These are phyloP conservation scores for Adrianichthys oophorus DNA, from an alignment of 2,797 vertebrate genomes.

Conservation along the genomic window DNA sequence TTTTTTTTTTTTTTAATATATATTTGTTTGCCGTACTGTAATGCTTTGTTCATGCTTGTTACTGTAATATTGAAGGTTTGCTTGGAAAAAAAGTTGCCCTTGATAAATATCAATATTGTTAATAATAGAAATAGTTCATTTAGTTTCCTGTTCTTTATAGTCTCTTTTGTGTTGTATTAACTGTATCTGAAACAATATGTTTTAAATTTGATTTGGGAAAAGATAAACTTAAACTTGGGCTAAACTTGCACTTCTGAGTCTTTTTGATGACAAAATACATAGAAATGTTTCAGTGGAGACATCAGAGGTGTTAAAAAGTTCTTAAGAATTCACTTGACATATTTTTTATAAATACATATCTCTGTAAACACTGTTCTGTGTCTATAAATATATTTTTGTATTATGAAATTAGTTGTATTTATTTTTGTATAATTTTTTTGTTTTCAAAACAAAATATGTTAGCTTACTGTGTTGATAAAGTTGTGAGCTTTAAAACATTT, in stretches of 20 bases:
- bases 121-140: conserved; percentile 39
- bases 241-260: conserved; percentile 53
- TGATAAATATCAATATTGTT: conserved; percentile 43
- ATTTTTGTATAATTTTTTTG: too few species aligned
- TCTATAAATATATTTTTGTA: too few species aligned
- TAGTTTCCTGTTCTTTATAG: conserved; percentile 62
- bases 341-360: too few species aligned
- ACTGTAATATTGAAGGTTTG: conserved; percentile 70
- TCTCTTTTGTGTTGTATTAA: conserved; percentile 62
- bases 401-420: too few species aligned
- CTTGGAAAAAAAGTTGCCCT: conserved; percentile 52
- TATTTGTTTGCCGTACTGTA: conserved; percentile 80
- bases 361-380: too few species aligned
- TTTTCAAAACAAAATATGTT: too few species aligned
- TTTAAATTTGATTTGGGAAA: conserved; percentile 57
- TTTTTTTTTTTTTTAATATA: conserved; percentile 16
- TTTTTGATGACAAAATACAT: conserved; percentile 30
- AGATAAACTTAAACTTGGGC: conserved; percentile 62
- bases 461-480: too few species aligned
- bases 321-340: too few species aligned
- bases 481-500: too few species aligned
- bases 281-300: neutral
- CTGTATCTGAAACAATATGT: conserved; percentile 65
- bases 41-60: conserved; percentile 72
- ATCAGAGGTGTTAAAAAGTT: neutral